These are phyloP conservation scores for Drosophila pallidifrons DNA, from an alignment of 1,140 invertebrate genomes.

Conservation along the genomic window DNA sequence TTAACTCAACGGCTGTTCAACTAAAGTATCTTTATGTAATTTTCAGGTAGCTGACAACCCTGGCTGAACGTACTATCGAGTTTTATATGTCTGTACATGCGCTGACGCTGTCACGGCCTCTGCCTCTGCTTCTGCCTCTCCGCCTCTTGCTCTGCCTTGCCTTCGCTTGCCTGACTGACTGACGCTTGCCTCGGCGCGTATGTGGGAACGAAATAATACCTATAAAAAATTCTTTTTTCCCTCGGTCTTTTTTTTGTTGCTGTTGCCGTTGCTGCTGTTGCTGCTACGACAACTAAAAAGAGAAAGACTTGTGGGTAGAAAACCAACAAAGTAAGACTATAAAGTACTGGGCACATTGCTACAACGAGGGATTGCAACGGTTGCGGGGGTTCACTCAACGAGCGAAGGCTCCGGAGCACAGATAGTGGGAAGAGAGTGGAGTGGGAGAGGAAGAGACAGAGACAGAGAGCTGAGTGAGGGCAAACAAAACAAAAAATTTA, in stretches of 20 bases:
- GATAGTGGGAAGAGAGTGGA: not conserved
- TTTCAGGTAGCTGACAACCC: constrained; percentile 58
- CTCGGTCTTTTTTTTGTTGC: constrained; percentile 60
- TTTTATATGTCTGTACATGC: constrained; percentile 72
- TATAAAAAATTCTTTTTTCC: constrained; percentile 75
- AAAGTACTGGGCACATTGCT: constrained; percentile 62
- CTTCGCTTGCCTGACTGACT: constrained; percentile 50
- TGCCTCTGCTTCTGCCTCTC: constrained; percentile 43
- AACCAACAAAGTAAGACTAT: constrained; percentile 83
- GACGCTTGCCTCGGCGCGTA: constrained; percentile 77
- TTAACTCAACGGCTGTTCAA: not conserved
- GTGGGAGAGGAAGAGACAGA: constrained; percentile 9
- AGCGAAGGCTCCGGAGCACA: not conserved
- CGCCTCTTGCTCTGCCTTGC: not conserved
- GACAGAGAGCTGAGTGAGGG: constrained; percentile 1
- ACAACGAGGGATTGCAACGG: constrained; percentile 31
- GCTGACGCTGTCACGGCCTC: constrained; percentile 78
- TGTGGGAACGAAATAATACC: constrained; percentile 82
- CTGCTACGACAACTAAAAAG: constrained; percentile 78
- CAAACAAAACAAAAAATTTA: constrained; percentile 65
- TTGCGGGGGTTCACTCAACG: constrained; percentile 27
- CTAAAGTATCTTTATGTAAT: not conserved
- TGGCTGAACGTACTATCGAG: constrained; percentile 71
- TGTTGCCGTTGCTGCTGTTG: constrained; percentile 27
- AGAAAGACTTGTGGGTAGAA: constrained; percentile 84